Evolutionary conservation across 35 echinoderm and acorn worm genomes (phyloP).

Genomic region (Lytechinus variegatus): DNA sequence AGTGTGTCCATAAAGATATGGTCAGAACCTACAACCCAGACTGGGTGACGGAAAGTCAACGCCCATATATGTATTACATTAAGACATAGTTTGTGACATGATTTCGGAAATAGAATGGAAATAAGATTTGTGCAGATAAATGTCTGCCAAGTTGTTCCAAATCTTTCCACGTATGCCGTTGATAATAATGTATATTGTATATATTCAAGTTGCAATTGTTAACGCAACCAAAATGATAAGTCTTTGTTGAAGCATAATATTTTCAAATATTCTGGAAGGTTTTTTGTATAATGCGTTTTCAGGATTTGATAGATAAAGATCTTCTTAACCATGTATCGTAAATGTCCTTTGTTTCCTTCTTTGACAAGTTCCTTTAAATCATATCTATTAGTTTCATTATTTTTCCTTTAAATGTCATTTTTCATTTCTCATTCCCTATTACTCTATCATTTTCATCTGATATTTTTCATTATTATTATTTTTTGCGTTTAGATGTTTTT

Average conservation of each 20-base stretch:
- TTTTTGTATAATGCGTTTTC: not conserved
- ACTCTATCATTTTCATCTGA: too few species aligned
- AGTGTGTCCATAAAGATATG: not conserved
- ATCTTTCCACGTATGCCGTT: not conserved
- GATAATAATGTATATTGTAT: not conserved
- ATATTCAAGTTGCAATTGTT: too few species aligned
- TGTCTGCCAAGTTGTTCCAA: not conserved
- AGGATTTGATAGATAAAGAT: not conserved
- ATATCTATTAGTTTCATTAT: too few species aligned
- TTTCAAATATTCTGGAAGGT: not conserved
- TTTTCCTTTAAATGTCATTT: too few species aligned
- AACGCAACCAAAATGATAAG: too few species aligned
- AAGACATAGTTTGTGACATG: constrained; percentile 1
- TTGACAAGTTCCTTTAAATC: too few species aligned
- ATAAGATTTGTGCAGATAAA: not conserved
- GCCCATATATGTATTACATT: not conserved
- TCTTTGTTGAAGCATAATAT: too few species aligned
- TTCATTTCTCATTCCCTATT: too few species aligned
- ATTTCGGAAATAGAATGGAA: not conserved
- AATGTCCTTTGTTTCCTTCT: too few species aligned
- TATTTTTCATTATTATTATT: too few species aligned
- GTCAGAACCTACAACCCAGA: not conserved
- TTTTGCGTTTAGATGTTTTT: too few species aligned
- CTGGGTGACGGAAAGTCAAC: not conserved
- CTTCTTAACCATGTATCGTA: too few species aligned